A percentile compares a stretch with the other conserved stretches of the same genome.
These are phyloP conservation scores for Ptilorrhoa leucosticta DNA, from an alignment of 2,113 vertebrate species.

Conservation along the genomic window DNA sequence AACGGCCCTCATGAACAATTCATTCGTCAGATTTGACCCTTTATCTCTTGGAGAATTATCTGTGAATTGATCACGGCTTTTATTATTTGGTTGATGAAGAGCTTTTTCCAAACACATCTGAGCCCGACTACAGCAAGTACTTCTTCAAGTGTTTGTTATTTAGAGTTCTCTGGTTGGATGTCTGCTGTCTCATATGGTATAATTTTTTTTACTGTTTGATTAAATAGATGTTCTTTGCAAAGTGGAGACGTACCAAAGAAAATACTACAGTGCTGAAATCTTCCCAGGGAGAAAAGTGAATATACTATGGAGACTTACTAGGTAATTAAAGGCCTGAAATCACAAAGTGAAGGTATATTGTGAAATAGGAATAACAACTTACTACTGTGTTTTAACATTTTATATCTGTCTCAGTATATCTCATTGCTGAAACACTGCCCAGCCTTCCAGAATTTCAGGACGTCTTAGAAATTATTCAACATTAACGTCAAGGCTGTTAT, in stretches of 20 bases:
- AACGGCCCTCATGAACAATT: background rate
- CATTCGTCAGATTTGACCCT: background rate
- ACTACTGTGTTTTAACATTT: background rate
- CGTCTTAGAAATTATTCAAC: background rate
- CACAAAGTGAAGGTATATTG: background rate
- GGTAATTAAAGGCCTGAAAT: background rate
- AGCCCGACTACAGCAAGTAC: background rate
- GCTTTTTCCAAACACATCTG: background rate
- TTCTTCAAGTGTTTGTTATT: background rate
- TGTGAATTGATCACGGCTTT: conserved; percentile 5
- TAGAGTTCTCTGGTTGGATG: background rate
- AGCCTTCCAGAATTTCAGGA: background rate
- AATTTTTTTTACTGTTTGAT: background rate
- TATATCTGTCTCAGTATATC: background rate
- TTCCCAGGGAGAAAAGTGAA: background rate
- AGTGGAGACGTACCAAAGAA: background rate
- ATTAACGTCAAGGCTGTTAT: background rate
- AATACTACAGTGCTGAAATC: background rate
- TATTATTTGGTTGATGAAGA: conserved; percentile 15
- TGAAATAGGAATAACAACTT: background rate
- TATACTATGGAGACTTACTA: background rate
- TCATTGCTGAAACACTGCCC: background rate
- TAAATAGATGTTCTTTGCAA: background rate
- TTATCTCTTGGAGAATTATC: background rate
- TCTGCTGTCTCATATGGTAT: background rate